Evolutionary conservation across 2,888 invertebrate species (phyloP).

Genomic region (Tetragnatha montana): DNA sequence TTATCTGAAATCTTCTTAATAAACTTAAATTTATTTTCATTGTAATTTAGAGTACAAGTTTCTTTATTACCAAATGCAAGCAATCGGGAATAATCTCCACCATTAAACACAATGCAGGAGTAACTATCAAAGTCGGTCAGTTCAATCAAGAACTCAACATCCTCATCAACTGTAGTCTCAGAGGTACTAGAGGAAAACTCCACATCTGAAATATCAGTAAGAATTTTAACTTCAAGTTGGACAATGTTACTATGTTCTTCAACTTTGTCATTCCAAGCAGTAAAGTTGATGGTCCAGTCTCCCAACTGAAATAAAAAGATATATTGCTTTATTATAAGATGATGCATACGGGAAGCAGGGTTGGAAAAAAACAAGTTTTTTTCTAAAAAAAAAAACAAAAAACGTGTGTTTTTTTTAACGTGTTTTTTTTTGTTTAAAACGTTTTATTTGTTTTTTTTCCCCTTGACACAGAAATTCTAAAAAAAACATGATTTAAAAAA

Average conservation of each 20-base stretch:
- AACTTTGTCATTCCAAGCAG: constrained; percentile 27
- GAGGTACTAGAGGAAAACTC: constrained; percentile 21
- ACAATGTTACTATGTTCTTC: constrained; percentile 53
- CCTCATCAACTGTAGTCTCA: constrained; percentile 26
- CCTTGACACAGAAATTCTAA: too few species aligned
- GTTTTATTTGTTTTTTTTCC: too few species aligned
- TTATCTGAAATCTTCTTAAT: constrained; percentile 10
- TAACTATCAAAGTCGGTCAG: constrained; percentile 13
- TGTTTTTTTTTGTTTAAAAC: too few species aligned
- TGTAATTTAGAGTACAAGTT: constrained; percentile 45
- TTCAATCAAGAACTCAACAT: constrained; percentile 33
- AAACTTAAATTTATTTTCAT: constrained; percentile 45
- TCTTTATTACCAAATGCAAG: constrained; percentile 50
- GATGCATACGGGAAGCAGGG: not conserved
- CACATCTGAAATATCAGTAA: constrained; percentile 24
- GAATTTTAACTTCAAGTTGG: constrained; percentile 4
- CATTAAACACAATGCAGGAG: constrained; percentile 54
- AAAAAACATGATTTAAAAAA: too few species aligned
- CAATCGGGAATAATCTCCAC: constrained; percentile 23
- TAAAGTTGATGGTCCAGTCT: constrained; percentile 35
- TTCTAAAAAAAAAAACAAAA: too few species aligned
- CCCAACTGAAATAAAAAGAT: constrained; percentile 30
- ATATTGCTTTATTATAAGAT: not conserved
- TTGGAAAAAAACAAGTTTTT: too few species aligned
- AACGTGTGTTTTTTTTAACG: too few species aligned